Evolutionary conservation across 1,140 invertebrate genomes (phyloP).

Genomic region (Stegodyphus mimosarum): DNA sequence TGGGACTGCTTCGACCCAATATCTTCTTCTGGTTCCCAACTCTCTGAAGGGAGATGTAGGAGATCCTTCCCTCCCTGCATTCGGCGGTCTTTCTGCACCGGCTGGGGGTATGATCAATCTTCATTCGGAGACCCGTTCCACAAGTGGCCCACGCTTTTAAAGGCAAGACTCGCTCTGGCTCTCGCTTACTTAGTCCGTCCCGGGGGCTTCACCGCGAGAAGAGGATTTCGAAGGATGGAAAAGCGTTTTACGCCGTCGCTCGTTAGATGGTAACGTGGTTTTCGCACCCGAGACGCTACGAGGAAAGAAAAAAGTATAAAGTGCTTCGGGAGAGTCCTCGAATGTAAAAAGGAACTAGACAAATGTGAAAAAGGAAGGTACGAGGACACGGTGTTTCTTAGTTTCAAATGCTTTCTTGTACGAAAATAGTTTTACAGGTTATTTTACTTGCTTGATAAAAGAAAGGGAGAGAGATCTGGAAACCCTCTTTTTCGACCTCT

Average conservation of each 20-base stretch:
- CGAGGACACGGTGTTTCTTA: background rate
- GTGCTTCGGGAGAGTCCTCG: background rate
- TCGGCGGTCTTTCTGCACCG: background rate
- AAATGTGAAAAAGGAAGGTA: background rate
- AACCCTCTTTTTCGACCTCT: too few relatives aligned
- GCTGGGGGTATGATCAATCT: background rate
- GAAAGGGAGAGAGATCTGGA: too few relatives aligned
- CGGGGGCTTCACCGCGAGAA: background rate
- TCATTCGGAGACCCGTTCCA: background rate
- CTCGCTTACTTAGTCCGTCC: background rate
- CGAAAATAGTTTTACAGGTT: too few relatives aligned
- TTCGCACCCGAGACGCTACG: background rate
- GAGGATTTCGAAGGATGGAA: background rate
- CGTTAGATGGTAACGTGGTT: background rate
- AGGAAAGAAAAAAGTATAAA: background rate
- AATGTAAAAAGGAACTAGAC: too few relatives aligned
- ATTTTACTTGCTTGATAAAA: too few relatives aligned
- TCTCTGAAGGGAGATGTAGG: too few relatives aligned
- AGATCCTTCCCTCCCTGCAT: background rate
- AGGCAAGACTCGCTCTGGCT: background rate
- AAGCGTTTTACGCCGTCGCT: background rate
- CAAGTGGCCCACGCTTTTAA: constrained; percentile 1
- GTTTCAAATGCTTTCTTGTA: too few relatives aligned
- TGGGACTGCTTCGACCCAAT: background rate
- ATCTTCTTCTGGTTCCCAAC: too few relatives aligned